Evolutionary conservation across 2,888 invertebrate genomes (phyloP).

Genomic region (Heteropelma amictum): DNA sequence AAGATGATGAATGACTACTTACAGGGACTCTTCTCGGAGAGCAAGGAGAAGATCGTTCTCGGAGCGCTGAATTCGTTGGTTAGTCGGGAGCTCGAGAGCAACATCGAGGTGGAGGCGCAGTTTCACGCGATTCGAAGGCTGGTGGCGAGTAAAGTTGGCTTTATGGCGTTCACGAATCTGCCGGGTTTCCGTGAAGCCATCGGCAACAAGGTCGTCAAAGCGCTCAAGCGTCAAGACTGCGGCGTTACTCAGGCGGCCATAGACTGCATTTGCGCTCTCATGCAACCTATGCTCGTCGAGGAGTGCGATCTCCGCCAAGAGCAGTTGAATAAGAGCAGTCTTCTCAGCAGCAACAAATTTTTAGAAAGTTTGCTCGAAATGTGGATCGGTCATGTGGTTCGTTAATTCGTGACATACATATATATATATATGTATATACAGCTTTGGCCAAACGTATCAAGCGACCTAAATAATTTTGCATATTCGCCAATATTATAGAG

Average conservation of each 20-base stretch:
- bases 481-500: no score
- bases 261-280: constrained; percentile 97
- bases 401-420: constrained; percentile 68
- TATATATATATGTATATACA: background rate
- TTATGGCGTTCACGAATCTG: constrained; percentile 94
- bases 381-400: constrained; percentile 96
- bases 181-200: constrained; percentile 96
- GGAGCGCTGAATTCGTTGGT: constrained; percentile 93
- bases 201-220: constrained; percentile 93
- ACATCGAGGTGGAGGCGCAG: constrained; percentile 92
- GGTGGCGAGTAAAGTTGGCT: constrained; percentile 98
- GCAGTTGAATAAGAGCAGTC: constrained; percentile 97
- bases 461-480: no score
- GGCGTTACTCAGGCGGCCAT: constrained; percentile 97
- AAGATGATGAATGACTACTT: constrained; percentile 75
- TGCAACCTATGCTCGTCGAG: constrained; percentile 98
- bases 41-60: constrained; percentile 97
- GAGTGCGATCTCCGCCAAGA: constrained; percentile 98
- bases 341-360: constrained; percentile 94
- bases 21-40: constrained; percentile 97
- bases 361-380: constrained; percentile 95
- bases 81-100: constrained; percentile 83
- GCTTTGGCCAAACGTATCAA: no score
- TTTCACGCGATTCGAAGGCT: constrained; percentile 96
- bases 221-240: constrained; percentile 91